Base-by-base conservation (phyloP, 1,140 invertebrate genomes). In the Tetramorium simillimum region DNA sequence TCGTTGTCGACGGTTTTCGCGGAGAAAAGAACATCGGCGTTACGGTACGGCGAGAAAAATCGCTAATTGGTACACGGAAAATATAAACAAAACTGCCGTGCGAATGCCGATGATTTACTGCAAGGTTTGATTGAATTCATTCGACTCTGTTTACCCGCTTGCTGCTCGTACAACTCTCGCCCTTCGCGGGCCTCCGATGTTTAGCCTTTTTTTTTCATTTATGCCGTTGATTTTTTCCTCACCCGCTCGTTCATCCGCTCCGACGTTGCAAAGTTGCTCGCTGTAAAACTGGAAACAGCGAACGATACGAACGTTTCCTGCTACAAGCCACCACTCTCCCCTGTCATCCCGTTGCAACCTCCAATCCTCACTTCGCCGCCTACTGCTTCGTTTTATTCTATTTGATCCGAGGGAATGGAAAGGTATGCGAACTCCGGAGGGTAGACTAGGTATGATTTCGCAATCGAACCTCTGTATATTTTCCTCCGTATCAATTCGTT, bases 61-160 rank as follows among this genome's bases (percentile, higher is more conserved):
- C 81, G 90, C 90, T 94, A 93, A 94, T 94, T 94, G 92, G 91
- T 93, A 92, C 90, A 91, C 70, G 82, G 86, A 63, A 86, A 91
- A 89, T 86, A 92, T 91, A 92, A 94, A 93, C 90, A 93, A 91
- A 84, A 91, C 90, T 67, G 85, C 75, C 85, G 87, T 89, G 77
- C 89, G 86, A 91, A 87, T 85, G 85, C 70, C 92, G 91, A 93
- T 92, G 92, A 94, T 94, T 94, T 93, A 94, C 92, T 92, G 92
- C 92, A 89, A 91, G 92, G 92, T 93, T 92, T 93, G 92, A 94
- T 94, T 93, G 92, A 94, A 94, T 94, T 93, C 90, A 92, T 93
- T 90, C 86, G 78, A 85, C 88, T 91, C 77, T 92, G 92, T 92
- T 91, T 93, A 90, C 88, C 76, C 86, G 84, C 78, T 85, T 73